Evolutionary conservation across 64 coral and sea anemone genomes (phyloP).

Genomic region (Montipora capricornis): DNA sequence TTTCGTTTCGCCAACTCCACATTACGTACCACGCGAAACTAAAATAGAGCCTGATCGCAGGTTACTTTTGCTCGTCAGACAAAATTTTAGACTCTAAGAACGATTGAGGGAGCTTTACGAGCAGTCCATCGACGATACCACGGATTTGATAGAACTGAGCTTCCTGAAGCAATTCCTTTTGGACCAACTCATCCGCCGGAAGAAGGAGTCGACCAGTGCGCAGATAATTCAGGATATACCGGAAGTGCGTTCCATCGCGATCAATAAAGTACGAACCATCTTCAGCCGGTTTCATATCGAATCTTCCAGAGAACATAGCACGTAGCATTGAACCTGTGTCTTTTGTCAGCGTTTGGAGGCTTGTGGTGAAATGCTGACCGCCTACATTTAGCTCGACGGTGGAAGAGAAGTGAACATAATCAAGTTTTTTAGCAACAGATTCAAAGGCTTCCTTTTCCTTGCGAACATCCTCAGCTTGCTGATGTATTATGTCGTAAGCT

Average conservation of each 20-base stretch:
- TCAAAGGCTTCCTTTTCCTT: constrained; percentile 66
- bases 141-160: constrained; percentile 45
- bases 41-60: neutral
- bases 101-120: neutral
- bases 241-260: constrained; percentile 49
- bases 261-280: constrained; percentile 52
- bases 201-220: constrained; percentile 17
- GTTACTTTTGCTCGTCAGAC: neutral
- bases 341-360: constrained; percentile 31
- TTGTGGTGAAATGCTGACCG: constrained; percentile 27
- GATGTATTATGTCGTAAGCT: constrained; percentile 44
- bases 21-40: neutral
- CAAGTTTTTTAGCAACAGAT: constrained; percentile 38
- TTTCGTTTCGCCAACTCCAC: neutral
- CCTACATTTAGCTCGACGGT: constrained; percentile 38
- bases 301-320: constrained; percentile 44
- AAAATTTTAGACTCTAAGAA: neutral
- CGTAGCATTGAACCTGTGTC: constrained; percentile 37
- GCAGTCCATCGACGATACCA: neutral
- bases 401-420: constrained; percentile 5
- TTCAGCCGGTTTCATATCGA: neutral
- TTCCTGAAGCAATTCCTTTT: constrained; percentile 11
- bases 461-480: constrained; percentile 32
- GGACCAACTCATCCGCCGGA: neutral
- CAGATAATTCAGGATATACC: constrained; percentile 56